phyloP scores from a whole-genome alignment of 2,888 invertebrate genomes.

The Caradrina kadenii region DNA sequence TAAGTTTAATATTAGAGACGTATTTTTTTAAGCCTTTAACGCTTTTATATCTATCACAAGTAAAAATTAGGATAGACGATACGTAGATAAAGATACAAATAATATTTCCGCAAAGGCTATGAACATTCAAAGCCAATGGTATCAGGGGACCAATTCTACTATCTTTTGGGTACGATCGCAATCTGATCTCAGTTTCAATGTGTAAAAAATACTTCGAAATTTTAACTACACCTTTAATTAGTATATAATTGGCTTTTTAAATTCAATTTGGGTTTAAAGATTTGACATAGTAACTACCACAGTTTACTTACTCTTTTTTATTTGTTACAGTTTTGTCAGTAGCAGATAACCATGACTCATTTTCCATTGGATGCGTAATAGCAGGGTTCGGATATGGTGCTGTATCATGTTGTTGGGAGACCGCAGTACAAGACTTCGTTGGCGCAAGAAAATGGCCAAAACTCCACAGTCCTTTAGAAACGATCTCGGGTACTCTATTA shows the following conservation, averaged over 20 bases:
- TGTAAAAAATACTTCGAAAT: too few relatives aligned
- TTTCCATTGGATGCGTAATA: conserved; percentile 87
- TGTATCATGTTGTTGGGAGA: conserved; percentile 85
- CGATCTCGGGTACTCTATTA: conserved; percentile 79
- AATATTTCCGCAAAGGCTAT: background rate
- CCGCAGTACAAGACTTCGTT: conserved; percentile 85
- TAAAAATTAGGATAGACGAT: conserved; percentile 1
- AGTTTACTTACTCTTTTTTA: background rate
- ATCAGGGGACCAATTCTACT: too few relatives aligned
- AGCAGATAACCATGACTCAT: conserved; percentile 83
- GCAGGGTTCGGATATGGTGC: conserved; percentile 89
- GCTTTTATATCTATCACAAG: background rate
- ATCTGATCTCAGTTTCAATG: too few relatives aligned
- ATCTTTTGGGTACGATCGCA: too few relatives aligned
- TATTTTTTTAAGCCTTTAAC: background rate
- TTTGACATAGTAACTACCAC: too few relatives aligned
- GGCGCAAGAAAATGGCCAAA: conserved; percentile 88
- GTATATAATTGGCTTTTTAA: too few relatives aligned
- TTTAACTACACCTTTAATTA: too few relatives aligned
- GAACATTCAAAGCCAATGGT: background rate
- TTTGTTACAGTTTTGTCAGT: conserved; percentile 79
- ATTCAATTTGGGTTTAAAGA: background rate
- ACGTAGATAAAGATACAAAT: background rate
- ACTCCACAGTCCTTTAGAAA: conserved; percentile 86
- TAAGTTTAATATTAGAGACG: conserved; percentile 66